Evolutionary conservation across 2,797 vertebrate species (phyloP), one percentile per base, ranked within the genome.

Genomic region (Coreius guichenoti): DNA sequence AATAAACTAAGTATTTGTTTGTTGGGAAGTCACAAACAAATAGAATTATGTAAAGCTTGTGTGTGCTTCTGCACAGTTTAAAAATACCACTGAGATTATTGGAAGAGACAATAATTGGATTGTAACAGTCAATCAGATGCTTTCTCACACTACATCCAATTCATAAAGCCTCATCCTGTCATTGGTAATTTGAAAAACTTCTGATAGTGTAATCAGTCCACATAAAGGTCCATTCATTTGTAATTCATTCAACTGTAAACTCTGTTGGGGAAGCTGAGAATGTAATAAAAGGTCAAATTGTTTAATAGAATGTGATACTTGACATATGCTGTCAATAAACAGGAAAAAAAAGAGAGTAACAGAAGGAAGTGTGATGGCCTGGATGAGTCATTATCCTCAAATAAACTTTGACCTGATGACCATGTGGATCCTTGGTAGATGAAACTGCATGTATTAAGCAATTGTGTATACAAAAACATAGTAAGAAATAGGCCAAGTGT

Each of bases 31-130:
- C 84, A 82, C 80, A 86, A 90, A 91, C 86, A 89, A 87, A 88
- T 80, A 61, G 49, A 87, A 90, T 83, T 86, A 87, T 81, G 84
- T 65, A 90, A 89, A 86, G 79, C 88, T 49, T n/a, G 72, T 43
- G 78, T 85, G 79, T 43, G 81, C 86, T 87, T 91, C 33, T 65
- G 45, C 49, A 23, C 29, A 81, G 83, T 77, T 81, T 87, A 91
- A 91, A 89, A 93, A 92, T 89, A 93, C 86, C 72, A 31, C 39
- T 17, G 76, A 85, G 90, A 92, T 93, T 89, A 90, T 68, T 56
- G 70, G 58, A 86, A 85, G 65, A 85, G 79, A 75, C 31, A 79
- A 81, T 91, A 90, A 92, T 90, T 91, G 84, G 87, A 92, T 87
- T 89, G 65, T 67, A 86, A 90, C 82, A 84, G 82, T 39, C 45